Evolutionary conservation across 2,888 invertebrate species (phyloP), one percentile per base, ranked within the genome.

Genomic region (Ectropis crepuscularia): DNA sequence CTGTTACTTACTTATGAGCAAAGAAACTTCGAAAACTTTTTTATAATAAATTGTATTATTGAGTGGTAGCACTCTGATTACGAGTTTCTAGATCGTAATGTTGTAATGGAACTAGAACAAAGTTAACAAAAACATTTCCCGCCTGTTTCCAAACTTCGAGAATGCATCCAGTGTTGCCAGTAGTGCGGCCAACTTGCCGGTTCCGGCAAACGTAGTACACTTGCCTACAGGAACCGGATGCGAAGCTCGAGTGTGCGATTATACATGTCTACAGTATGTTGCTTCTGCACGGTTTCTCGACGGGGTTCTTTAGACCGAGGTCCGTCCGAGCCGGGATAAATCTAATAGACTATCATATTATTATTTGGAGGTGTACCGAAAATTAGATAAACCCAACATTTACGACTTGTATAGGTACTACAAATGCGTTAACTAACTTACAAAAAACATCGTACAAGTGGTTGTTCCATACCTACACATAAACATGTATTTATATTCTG

Each of bases 121-220:
- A 57, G 54, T n/a, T 43, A 67, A 70, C 69, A 67, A 66, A 70
- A 70, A 66, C 53, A 41, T 55, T 48, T 43, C 11, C 6, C 42
- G 59, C 53, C 60, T 50, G 45, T 55, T 48, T 43, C 16, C 6
- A 38, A 63, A 60, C 60, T 61, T 57, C 61, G 65, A 76, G 76
- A 78, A 79, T 76, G 66, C 68, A 69, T 57, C 55, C 75, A 77
- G 78, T 78, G 81, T 74, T 78, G 75, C 74, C 74, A 77, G 65
- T 75, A 74, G 67, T 76, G 76, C 69, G 65, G 73, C 74, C 81
- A 80, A 80, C 81, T 84, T 81, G 76, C 71, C 71, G 73, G 78
- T 82, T 80, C 83, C 81, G 81, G 74, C 72, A 72, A 71, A 68
- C 57, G 68, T 71, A 73, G 76, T 69, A 70, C 66, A 69, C 74